These are phyloP conservation scores for Lutraria rhynchaena DNA, from an alignment of 1,140 invertebrate species.

Conservation along the genomic window DNA sequence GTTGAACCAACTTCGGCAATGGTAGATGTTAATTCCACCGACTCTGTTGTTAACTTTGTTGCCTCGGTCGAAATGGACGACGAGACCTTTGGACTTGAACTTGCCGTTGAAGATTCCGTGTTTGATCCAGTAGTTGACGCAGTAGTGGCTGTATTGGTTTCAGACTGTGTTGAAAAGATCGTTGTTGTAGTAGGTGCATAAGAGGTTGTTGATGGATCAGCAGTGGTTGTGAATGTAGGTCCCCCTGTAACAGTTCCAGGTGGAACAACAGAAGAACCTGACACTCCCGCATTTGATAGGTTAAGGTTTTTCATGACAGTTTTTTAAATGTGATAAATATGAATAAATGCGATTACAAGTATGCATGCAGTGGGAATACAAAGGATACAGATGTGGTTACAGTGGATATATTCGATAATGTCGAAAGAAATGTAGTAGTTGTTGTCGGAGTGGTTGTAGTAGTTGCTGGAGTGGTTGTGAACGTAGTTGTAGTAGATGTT, in stretches of 20 bases:
- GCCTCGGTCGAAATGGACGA: not conserved
- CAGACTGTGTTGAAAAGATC: not conserved
- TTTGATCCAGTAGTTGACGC: not conserved
- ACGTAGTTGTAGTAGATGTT: constrained; percentile 12
- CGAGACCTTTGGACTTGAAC: no score
- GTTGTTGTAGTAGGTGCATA: not conserved
- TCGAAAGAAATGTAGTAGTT: constrained; percentile 5
- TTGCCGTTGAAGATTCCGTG: not conserved
- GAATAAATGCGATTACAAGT: not conserved
- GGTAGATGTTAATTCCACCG: no score
- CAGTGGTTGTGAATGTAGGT: not conserved
- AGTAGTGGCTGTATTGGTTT: not conserved
- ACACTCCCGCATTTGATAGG: not conserved
- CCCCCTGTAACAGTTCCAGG: no score
- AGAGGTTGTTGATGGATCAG: not conserved
- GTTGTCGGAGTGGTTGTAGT: constrained; percentile 4
- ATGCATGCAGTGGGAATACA: not conserved
- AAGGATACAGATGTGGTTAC: not conserved
- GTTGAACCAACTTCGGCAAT: no score
- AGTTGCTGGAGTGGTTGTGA: not conserved
- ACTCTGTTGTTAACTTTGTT: no score
- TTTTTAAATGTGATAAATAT: no score
- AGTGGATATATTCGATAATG: not conserved
- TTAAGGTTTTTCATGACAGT: not conserved
- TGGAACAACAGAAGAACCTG: not conserved